Evolutionary conservation across 1,140 invertebrate genomes (phyloP).

Genomic region (Helicoverpa zea): DNA sequence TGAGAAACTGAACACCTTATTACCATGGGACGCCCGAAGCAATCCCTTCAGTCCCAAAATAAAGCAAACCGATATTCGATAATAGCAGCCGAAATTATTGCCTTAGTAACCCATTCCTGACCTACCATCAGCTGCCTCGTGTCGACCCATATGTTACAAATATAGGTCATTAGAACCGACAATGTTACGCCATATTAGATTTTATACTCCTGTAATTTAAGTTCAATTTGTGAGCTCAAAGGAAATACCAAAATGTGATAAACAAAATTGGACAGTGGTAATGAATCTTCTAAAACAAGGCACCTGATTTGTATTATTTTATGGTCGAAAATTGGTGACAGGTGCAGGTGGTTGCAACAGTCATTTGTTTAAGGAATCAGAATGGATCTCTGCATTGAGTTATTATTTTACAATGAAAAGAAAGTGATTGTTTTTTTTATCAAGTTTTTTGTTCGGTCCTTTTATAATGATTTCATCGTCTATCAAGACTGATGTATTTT

Average conservation of each 20-base stretch:
- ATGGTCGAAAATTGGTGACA: constrained; percentile 66
- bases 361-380: constrained; percentile 60
- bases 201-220: constrained; percentile 51
- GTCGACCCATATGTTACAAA: constrained; percentile 74
- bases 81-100: constrained; percentile 78
- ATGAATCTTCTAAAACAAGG: constrained; percentile 69
- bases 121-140: constrained; percentile 76
- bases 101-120: constrained; percentile 72
- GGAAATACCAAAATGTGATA: background rate
- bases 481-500: no score
- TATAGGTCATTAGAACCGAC: constrained; percentile 71
- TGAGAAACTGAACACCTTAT: constrained; percentile 74
- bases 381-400: constrained; percentile 62
- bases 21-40: constrained; percentile 68
- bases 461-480: constrained; percentile 17
- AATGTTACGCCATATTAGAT: constrained; percentile 46
- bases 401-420: constrained; percentile 58
- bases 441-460: constrained; percentile 12
- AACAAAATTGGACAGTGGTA: constrained; percentile 56
- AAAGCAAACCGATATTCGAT: constrained; percentile 79
- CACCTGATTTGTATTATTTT: constrained; percentile 68
- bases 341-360: constrained; percentile 58
- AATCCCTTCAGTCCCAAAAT: constrained; percentile 65
- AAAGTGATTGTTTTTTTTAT: constrained; percentile 48
- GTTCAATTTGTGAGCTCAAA: constrained; percentile 48